Base-by-base conservation (phyloP, 2,797 vertebrate species). In the Parauchenoglanis punctatus region DNA sequence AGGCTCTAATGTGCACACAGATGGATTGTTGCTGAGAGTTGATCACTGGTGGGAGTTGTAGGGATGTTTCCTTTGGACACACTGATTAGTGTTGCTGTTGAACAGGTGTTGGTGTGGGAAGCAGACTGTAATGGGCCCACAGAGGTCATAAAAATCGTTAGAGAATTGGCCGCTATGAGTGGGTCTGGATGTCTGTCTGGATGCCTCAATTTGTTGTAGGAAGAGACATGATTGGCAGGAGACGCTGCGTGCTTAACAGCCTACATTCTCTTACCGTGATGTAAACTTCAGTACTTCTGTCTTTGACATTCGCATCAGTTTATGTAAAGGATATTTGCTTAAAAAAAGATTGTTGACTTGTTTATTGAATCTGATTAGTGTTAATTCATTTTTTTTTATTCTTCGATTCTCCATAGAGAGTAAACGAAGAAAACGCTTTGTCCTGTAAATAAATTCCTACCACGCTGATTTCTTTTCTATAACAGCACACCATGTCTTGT, bases 101-200 rank as follows among this genome's bases (percentile, higher is more conserved):
- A 92, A 93, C 90, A 87, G 92, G 86, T 94, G 94, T 93, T 93
- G 93, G 94, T 91, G 92, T 93, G 92, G 93, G 93, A 95, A 93
- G 93, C 92, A 86, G 94, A 92, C 92, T 92, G 95, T 93, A 93
- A 95, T 93, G 93, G 94, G 92, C 89, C 93, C 92, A 93, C 93
- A 93, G 92, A 95, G 95, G 95, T 95, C 93, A 93, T 89, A 97
- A 94, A 97, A 96, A 95, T 96, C 96, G 97, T 98, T 98, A 97
- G 96, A 95, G 90, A 95, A 91, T 95, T 82, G 92, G 89, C 86
- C 91, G 94, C 91, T 94, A 91, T 95, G 88, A 90, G 88, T 80
- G 92, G 93, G 94, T 87, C 91, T 93, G 88, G 90, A 67, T 89
- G 25, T 87, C 91, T 87, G 91, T 93, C 92, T 67, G 81, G 61